Evolutionary conservation across 1,140 invertebrate genomes (phyloP), one percentile per base, ranked within the genome.

Genomic region (Megalopta genalis): DNA sequence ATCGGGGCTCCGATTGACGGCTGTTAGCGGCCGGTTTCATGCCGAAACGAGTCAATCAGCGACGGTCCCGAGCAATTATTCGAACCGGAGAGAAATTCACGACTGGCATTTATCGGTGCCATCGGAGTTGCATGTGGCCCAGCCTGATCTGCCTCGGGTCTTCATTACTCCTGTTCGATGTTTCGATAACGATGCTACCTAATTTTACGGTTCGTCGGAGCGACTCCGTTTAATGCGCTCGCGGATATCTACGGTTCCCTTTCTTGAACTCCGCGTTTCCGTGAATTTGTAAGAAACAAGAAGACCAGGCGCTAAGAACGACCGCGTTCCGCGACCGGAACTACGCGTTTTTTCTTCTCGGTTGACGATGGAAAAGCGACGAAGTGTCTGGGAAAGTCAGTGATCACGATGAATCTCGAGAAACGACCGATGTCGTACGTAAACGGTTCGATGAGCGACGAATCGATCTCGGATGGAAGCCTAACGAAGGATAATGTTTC

Each of bases 141-240:
- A n/a, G 23, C 3, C 49, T 23, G 8, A 52, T 25, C 23, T 0
- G 21, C 25, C 21, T 27, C 57, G 7, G 27, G 46, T n/a, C 16
- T 64, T 78, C 68, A 32, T 64, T 72, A 23, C 25, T 10, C 10
- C 6, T 9, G 12, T 46, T 60, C 16, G 16, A 2, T 39, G 37
- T 62, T 79, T 78, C 68, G 23, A 64, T 37, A 57, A 77, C 46
- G 27, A 21, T 6, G 52, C 60, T n/a, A 27, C 10, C 9, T 60
- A 60, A 74, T 74, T 79, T 75, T 52, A 67, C 54, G 64, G 71
- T 62, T 42, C 42, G 76, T 71, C 49, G 49, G 16, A 42, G n/a
- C 64, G 54, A n/a, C 18, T 72, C 49, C 14, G 39, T 59, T 65
- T 57, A 25, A 65, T 54, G 60, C 14, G 14, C 9, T 8, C 25